Conservation (phyloP, 1,140 invertebrate species). For the Psilanteris sp. region DNA sequence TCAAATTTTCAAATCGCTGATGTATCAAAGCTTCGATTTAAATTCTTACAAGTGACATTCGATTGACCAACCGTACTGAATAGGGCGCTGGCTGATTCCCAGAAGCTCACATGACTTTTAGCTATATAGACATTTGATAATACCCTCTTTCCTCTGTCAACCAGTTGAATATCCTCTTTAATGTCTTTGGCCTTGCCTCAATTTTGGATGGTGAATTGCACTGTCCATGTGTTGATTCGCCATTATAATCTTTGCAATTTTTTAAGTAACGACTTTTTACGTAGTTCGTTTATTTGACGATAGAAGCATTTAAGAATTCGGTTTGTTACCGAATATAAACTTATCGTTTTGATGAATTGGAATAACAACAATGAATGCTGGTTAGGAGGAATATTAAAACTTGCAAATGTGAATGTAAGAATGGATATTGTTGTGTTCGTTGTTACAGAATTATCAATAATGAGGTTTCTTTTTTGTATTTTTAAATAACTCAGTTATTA, state of each 20-base stretch:
- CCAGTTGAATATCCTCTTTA: constrained; percentile 63
- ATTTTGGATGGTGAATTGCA: constrained; percentile 56
- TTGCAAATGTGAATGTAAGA: no score
- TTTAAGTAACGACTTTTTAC: constrained; percentile 54
- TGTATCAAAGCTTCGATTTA: constrained; percentile 52
- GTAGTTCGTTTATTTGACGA: constrained; percentile 26
- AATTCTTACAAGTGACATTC: constrained; percentile 61
- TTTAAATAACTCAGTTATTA: no score
- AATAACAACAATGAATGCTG: no score
- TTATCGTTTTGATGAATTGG: no score
- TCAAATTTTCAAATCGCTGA: constrained; percentile 37
- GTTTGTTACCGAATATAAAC: no score
- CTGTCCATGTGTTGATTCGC: constrained; percentile 58
- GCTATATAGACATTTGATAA: constrained; percentile 57
- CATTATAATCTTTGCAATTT: constrained; percentile 40
- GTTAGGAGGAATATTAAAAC: no score
- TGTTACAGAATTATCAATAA: no score
- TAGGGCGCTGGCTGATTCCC: constrained; percentile 55
- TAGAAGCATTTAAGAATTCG: constrained; percentile 32
- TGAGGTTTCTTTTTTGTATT: no score
- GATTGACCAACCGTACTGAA: constrained; percentile 62
- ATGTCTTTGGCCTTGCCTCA: constrained; percentile 59
- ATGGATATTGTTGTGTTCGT: no score
- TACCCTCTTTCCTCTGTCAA: constrained; percentile 48
- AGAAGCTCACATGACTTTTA: constrained; percentile 59